A percentile compares a stretch with the other conserved stretches of the same genome.
phyloP scores from a whole-genome alignment of 2,797 vertebrate species.

The Acanthis flammea region DNA sequence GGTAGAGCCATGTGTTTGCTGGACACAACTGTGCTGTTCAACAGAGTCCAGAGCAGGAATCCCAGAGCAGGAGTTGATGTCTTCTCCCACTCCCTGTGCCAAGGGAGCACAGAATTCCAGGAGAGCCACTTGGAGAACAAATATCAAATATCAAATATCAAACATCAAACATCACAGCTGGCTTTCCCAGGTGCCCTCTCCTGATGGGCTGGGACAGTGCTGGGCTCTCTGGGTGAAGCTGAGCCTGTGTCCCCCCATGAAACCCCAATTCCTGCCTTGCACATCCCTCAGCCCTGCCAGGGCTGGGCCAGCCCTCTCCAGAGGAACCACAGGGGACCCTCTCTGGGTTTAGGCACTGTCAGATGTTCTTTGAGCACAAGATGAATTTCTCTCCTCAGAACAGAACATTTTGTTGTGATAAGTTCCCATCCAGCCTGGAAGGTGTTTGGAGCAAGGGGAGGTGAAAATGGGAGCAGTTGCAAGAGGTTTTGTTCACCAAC shows the following conservation, averaged over 20 bases:
- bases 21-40: not conserved
- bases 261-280: not conserved
- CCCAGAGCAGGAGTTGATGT: not conserved
- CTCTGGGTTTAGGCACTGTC: slow-evolving; percentile 3
- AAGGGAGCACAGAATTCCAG: not conserved
- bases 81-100: not conserved
- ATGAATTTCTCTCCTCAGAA: slow-evolving; percentile 4
- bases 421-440: not conserved
- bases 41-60: not conserved
- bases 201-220: fast-evolving
- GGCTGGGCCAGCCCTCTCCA: not conserved
- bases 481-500: not conserved
- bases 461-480: not conserved
- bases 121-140: not conserved
- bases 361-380: slow-evolving; percentile 15
- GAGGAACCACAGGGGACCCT: not conserved
- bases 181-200: not conserved
- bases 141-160: too few relatives aligned
- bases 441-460: slow-evolving; percentile 1
- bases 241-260: fast-evolving
- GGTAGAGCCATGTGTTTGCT: not conserved
- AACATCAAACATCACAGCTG: too few relatives aligned
- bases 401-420: not conserved
- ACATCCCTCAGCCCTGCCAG: fast-evolving
- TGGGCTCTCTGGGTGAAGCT: not conserved